Percentiles rank a stretch among this genome's conserved stretches.
These are phyloP conservation scores for Taenaris catops DNA, from an alignment of 2,888 invertebrate genomes.

Conservation along the genomic window DNA sequence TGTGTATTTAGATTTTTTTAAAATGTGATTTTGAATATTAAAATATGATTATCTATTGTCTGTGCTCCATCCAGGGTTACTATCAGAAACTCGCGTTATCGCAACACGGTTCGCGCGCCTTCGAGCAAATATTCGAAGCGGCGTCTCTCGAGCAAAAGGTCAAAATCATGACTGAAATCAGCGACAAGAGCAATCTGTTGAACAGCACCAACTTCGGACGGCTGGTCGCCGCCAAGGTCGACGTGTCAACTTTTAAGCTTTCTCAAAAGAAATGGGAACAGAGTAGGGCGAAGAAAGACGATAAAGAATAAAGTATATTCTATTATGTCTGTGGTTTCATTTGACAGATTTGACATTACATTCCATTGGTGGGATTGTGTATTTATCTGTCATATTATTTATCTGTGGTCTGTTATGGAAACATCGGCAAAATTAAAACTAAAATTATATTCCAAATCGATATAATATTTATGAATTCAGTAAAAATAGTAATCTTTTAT, in stretches of 20 bases:
- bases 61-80: conserved; percentile 63
- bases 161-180: conserved; percentile 84
- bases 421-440: no score
- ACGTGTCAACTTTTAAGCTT: conserved; percentile 82
- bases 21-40: no score
- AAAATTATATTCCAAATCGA: no score
- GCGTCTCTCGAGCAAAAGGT: conserved; percentile 80
- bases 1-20: no score
- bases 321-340: no score
- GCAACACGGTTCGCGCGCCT: conserved; percentile 87
- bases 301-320: conserved; percentile 21
- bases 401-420: no score
- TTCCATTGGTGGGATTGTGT: no score
- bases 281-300: conserved; percentile 32
- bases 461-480: no score
- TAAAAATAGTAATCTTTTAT: no score
- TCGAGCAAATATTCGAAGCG: conserved; percentile 85
- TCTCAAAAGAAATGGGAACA: conserved; percentile 86
- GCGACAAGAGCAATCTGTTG: conserved; percentile 82
- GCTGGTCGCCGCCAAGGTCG: conserved; percentile 84
- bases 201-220: conserved; percentile 84
- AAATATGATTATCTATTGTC: no score
- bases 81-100: conserved; percentile 84
- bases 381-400: no score
- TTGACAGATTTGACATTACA: no score